Conservation (phyloP, 2,113 vertebrate species). For the Gorsachius goisagi region DNA sequence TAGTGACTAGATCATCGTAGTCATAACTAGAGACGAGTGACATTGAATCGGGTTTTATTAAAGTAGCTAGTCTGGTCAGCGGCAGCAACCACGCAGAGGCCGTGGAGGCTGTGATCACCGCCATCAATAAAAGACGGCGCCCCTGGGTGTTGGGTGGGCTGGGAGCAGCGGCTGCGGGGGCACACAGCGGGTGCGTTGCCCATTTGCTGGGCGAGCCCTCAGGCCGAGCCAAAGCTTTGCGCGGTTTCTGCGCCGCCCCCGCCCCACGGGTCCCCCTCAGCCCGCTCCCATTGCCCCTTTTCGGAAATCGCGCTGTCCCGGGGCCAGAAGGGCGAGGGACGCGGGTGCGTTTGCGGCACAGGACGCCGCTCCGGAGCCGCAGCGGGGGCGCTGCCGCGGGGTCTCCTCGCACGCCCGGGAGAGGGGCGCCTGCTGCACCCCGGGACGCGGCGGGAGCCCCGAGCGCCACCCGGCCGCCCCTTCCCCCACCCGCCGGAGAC, state of each 20-base stretch:
- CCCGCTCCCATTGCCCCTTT: background rate
- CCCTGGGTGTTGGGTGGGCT: background rate
- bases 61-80: background rate
- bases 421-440: no score
- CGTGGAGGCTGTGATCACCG: background rate
- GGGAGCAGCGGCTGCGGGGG: background rate
- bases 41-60: background rate
- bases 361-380: background rate
- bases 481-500: no score
- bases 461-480: no score
- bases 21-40: fast-evolving
- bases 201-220: background rate
- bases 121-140: fast-evolving
- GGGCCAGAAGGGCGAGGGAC: background rate
- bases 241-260: background rate
- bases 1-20: no score
- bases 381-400: fast-evolving
- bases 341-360: background rate
- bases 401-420: background rate
- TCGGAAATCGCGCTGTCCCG: fast-evolving
- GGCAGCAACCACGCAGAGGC: background rate
- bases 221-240: background rate
- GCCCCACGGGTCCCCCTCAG: background rate
- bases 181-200: fast-evolving
- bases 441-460: no score